phyloP scores from a whole-genome alignment of 2,113 vertebrate genomes.

The Grantiella picta region DNA sequence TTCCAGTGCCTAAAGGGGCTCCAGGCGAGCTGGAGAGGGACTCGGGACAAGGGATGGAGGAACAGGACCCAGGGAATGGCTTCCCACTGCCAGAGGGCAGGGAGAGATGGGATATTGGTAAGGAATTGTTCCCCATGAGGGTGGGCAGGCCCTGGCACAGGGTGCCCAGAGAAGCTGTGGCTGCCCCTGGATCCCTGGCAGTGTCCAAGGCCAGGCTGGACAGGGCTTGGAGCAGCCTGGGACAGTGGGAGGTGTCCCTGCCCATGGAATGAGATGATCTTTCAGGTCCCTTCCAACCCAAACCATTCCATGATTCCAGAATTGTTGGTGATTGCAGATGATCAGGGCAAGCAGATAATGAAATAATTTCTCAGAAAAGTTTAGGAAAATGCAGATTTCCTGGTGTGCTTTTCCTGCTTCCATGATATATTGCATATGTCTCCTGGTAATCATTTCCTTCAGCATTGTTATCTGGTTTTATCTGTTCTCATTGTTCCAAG shows the following conservation, averaged over 20 bases:
- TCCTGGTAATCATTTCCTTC: neutral
- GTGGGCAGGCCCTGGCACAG: neutral
- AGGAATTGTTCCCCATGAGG: neutral
- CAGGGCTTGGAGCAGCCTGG: neutral
- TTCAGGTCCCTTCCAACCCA: neutral
- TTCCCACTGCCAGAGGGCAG: neutral
- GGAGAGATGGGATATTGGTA: rapidly evolving
- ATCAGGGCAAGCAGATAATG: neutral
- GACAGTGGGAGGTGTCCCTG: neutral
- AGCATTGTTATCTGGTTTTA: neutral
- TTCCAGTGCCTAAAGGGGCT: neutral
- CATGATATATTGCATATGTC: neutral
- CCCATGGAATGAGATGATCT: rapidly evolving
- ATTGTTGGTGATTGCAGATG: neutral
- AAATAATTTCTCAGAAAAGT: neutral
- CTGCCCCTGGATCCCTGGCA: neutral
- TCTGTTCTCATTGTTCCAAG: neutral
- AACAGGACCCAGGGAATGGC: neutral
- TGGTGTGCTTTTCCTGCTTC: neutral
- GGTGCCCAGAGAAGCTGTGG: neutral
- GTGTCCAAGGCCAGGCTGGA: neutral
- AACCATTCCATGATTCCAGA: neutral
- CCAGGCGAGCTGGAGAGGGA: neutral
- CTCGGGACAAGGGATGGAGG: neutral
- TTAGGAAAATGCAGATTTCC: neutral